Evolutionary conservation across 2,888 invertebrate species (phyloP).

Genomic region (Bugula neritina): DNA sequence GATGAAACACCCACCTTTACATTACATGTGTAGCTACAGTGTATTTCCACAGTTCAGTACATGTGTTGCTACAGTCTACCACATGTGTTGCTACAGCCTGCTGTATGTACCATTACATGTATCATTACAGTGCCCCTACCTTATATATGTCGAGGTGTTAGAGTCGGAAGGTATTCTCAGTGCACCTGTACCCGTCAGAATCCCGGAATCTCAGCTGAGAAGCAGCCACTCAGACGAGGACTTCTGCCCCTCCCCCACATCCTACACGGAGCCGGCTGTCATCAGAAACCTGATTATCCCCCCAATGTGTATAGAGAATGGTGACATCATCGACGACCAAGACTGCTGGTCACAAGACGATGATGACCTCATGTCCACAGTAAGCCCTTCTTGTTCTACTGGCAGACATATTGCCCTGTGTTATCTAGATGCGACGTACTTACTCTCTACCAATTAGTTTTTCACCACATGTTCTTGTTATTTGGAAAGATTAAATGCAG

Average conservation of each 20-base stretch:
- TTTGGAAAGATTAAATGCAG: too few relatives aligned
- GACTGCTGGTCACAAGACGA: constrained; percentile 94
- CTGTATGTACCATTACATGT: too few relatives aligned
- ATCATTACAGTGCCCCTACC: constrained; percentile 90
- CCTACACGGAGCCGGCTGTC: constrained; percentile 6
- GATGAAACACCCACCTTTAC: too few relatives aligned
- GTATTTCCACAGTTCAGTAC: too few relatives aligned
- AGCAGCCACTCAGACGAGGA: constrained; percentile 94
- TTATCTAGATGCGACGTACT: too few relatives aligned
- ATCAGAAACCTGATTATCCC: neutral
- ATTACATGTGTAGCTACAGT: too few relatives aligned
- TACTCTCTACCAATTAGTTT: too few relatives aligned
- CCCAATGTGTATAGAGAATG: neutral
- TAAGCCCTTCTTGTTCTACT: constrained; percentile 41
- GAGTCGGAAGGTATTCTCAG: constrained; percentile 77
- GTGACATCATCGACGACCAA: constrained; percentile 42
- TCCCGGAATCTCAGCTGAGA: constrained; percentile 60
- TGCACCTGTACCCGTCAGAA: constrained; percentile 81
- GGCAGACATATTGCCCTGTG: too few relatives aligned
- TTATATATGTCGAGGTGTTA: constrained; percentile 93
- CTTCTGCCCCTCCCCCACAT: constrained; percentile 54
- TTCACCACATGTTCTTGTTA: too few relatives aligned
- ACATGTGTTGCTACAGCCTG: too few relatives aligned
- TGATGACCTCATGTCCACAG: constrained; percentile 82
- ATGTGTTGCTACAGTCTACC: too few relatives aligned